Base-by-base conservation (phyloP, 2,888 invertebrate genomes). In the Panopea generosa region DNA sequence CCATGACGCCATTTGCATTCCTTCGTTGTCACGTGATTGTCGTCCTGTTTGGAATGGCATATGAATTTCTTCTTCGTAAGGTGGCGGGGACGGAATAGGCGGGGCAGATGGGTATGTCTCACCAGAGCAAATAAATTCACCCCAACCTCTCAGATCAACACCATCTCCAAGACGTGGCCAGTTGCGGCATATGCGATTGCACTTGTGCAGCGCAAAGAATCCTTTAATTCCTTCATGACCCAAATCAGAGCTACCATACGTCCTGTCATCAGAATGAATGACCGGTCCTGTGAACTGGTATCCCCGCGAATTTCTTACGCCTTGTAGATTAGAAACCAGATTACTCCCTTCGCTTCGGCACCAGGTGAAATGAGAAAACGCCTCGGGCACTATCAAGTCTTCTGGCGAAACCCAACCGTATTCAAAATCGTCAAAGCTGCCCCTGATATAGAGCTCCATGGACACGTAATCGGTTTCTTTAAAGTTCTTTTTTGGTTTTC, bases 311-410 rank as follows among this genome's bases (percentile, higher is more conserved):
- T 76, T 63, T 63, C 70, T 70, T 4, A 86, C 80, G 4, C 88
- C 88, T 59, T 88, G 86, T n/a, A 88, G 68, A 38, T 85, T 85
- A 7, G 82, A 81, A 4, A 86, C 77, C 6, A 88, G 66, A 20
- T 83, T 47, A 2, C 70, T 74, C 6, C 87, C 86, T n/a, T 84
- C 77, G 16, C 85, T 81, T 4, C 79, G 63, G 57, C 81, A 86
- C 85, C 86, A 88, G 0, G 85, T 83, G 49, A 83, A 88, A 60
- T 88, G 88, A 1, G 87, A 82, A 61, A 87, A 87, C 2, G 87
- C 84, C 27, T 86, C 82, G n/a, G 83, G 65, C 18, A 79, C 63
- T 7, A 70, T 67, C 2, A 78, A 49, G 18, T 86, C 82, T n/a
- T 55, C 49, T 11, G 49, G 56, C 9, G 67, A 50, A 11, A 76